Conservation (phyloP, 2,113 vertebrate species). For the Xenopus tropicalis region UCB_Xtro_10.0 CM004443.2:126631501-126632000, state of each 20-base stretch:
- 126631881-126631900: slow-evolving; percentile 63
- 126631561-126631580: too few species aligned
- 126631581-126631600: too few species aligned
- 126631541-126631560: too few species aligned
- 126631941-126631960: slow-evolving; percentile 63
- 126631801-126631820: slow-evolving; percentile 16
- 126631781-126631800: slow-evolving; percentile 67
- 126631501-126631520: too few species aligned
- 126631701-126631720: slow-evolving; percentile 45
- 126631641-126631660: too few species aligned
- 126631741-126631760: slow-evolving; percentile 69
- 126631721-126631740: slow-evolving; percentile 56
- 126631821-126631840: not conserved
- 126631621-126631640: too few species aligned
- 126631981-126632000: slow-evolving; percentile 62
- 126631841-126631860: slow-evolving; percentile 58
- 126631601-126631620: too few species aligned
- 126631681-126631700: too few species aligned
- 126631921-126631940: slow-evolving; percentile 69
- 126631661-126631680: too few species aligned
- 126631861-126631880: slow-evolving; percentile 61
- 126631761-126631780: slow-evolving; percentile 70
- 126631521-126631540: too few species aligned
- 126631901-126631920: slow-evolving; percentile 72
- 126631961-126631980: slow-evolving; percentile 80